Percentiles rank a stretch among this genome's conserved stretches.
Evolutionary conservation across 2,113 vertebrate genomes (phyloP).

Genomic region (Ondatra zibethicus): DNA sequence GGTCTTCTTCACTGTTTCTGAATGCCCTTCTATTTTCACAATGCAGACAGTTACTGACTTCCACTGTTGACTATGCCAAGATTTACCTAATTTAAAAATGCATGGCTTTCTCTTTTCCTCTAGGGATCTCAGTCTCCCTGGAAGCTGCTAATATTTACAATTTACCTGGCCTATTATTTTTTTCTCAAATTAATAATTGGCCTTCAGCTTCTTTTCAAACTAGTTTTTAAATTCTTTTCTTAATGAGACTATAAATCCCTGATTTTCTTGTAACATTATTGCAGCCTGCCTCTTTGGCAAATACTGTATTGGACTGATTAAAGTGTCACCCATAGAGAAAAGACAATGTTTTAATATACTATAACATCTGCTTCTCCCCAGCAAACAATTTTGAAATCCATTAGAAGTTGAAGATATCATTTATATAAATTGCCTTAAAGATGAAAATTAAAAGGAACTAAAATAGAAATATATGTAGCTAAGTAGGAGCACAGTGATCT

Average conservation of each 20-base stretch:
- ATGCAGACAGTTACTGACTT: background rate
- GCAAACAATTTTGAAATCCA: background rate
- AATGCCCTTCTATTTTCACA: background rate
- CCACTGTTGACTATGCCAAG: background rate
- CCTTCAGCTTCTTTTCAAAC: background rate
- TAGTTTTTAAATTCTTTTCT: background rate
- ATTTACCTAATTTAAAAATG: background rate
- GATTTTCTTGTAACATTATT: background rate
- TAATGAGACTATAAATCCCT: background rate
- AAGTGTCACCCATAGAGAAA: background rate
- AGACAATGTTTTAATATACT: background rate
- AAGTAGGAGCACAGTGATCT: constrained; percentile 48
- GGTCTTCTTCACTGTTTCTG: background rate
- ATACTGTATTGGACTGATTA: background rate
- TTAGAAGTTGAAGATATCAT: background rate
- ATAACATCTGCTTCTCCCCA: background rate
- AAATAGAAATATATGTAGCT: constrained; percentile 58
- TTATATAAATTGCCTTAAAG: background rate
- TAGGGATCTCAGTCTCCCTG: background rate
- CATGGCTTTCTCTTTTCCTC: background rate
- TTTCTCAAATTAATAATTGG: background rate
- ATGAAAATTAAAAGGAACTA: constrained; percentile 54
- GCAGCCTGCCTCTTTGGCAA: background rate
- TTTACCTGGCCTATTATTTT: background rate
- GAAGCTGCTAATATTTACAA: background rate